Evolutionary conservation across 53 echinoderm and acorn worm genomes (phyloP), one percentile per base, ranked within the genome.

Genomic region (Pentamera pediparva): DNA sequence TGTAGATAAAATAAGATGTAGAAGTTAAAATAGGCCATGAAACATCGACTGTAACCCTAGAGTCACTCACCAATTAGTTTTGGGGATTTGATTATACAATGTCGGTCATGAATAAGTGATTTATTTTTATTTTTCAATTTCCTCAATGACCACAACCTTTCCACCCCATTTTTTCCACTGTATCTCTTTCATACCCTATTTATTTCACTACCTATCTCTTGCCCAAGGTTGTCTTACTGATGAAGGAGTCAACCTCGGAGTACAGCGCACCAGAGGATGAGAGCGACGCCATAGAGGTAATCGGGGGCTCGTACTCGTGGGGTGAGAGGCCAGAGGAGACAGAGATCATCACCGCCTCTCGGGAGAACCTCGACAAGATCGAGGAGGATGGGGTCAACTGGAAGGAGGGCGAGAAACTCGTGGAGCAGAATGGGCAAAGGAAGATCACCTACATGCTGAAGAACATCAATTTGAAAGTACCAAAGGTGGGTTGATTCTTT

Each of bases 401-500:
- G 10, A 75, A 75, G 25, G 56, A 30, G 37, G 60, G 19, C 6
- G 29, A 67, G 29, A 65, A 65, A 35, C 65, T 65, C 8, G 27
- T 67, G 0, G 50, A 65, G 22, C 39, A 61, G 21, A 61, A 51
- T n/a, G 33, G 45, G 19, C 30, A 36, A 21, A 50, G 35, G 22
- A 57, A 31, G 3, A 51, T 56, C 10, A 24, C 56, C 6, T 49
- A 48, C 35, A 38, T 82, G 26, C 74, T 89, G 29, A 75, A 75
- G 59, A 53, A 79, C 19, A 89, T 89, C 70, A 56, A 56, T 60
- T 38, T 89, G 6, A 61, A 38, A 1, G 70, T 86, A 11, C 62
- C 74, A 17, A 89, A 82, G 78, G 89, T 89, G 51, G 72, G 75
- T 76, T n/a, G n/a, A n/a, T n/a, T n/a, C n/a, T n/a, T n/a, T n/a